A percentile compares a stretch with the other conserved stretches of the same genome.
Conservation (phyloP, 2,797 vertebrate species). For the Dallia pectoralis region DNA sequence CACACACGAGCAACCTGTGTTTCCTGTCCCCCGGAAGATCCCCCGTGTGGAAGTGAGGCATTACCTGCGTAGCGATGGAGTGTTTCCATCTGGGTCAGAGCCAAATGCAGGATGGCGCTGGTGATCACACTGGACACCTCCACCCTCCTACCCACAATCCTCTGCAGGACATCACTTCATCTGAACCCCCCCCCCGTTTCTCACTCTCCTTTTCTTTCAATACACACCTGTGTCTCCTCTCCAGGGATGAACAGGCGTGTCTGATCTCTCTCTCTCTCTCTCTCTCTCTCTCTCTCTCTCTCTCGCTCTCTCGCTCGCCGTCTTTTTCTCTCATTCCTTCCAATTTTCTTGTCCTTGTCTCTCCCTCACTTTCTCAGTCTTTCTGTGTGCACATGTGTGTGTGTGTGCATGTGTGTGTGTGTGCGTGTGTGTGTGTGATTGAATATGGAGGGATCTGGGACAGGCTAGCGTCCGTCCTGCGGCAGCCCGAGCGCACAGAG, state of each 20-base stretch:
- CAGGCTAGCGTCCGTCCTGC: slow-evolving; percentile 47
- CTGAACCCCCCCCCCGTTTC: slow-evolving; percentile 47
- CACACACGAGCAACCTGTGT: background rate
- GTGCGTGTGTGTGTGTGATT: slow-evolving; percentile 54
- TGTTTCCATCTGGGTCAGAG: background rate
- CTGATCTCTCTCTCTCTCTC: background rate
- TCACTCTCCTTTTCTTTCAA: slow-evolving; percentile 40
- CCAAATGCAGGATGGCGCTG: background rate
- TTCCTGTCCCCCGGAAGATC: background rate
- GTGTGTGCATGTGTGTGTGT: background rate
- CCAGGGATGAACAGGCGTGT: slow-evolving; percentile 44
- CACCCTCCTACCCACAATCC: too few relatives aligned
- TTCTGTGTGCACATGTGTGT: too few relatives aligned
- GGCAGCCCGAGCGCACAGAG: slow-evolving; percentile 63
- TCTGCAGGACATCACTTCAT: slow-evolving; percentile 44
- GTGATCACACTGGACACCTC: background rate
- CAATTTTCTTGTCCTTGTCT: slow-evolving; percentile 41
- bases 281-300: slow-evolving; percentile 16
- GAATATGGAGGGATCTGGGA: slow-evolving; percentile 46
- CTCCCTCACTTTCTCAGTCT: slow-evolving; percentile 12
- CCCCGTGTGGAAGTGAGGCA: background rate
- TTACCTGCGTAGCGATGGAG: background rate
- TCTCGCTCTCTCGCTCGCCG: slow-evolving; percentile 5
- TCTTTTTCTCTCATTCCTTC: slow-evolving; percentile 23
- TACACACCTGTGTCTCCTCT: slow-evolving; percentile 64